These are phyloP conservation scores for Reinhardtius hippoglossoides DNA, from an alignment of 2,113 vertebrate genomes.

Conservation along the genomic window DNA sequence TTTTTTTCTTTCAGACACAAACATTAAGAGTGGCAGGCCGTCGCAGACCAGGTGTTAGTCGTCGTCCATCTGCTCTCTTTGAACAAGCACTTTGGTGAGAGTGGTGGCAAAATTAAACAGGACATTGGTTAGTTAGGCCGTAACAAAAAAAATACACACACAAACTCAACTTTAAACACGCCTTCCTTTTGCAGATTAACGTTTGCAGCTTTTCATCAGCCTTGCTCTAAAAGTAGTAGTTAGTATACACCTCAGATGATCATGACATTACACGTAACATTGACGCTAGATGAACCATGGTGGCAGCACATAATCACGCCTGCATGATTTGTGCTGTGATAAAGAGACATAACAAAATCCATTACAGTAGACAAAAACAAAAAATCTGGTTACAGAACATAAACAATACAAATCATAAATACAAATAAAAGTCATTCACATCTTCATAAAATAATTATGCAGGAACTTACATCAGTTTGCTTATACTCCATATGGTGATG, in stretches of 20 bases:
- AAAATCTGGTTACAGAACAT: constrained; percentile 36
- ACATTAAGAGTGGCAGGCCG: constrained; percentile 57
- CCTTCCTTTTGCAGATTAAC: constrained; percentile 81
- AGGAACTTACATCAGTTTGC: constrained; percentile 11
- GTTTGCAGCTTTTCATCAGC: constrained; percentile 78
- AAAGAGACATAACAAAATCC: constrained; percentile 32
- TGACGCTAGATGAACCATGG: constrained; percentile 36
- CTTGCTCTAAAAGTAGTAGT: constrained; percentile 39
- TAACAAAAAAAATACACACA: constrained; percentile 61
- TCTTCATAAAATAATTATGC: constrained; percentile 36
- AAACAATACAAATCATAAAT: constrained; percentile 48
- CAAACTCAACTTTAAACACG: constrained; percentile 21
- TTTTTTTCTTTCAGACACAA: constrained; percentile 54
- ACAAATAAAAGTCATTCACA: constrained; percentile 27
- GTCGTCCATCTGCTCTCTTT: constrained; percentile 73
- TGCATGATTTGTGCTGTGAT: constrained; percentile 66
- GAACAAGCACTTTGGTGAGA: constrained; percentile 87
- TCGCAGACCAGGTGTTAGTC: constrained; percentile 63
- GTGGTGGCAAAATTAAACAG: constrained; percentile 70
- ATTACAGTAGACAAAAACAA: constrained; percentile 18
- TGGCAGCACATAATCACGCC: constrained; percentile 68
- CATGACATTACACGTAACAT: constrained; percentile 34
- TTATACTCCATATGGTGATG: constrained; percentile 20
- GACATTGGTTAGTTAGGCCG: constrained; percentile 72
- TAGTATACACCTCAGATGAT: constrained; percentile 39